These are phyloP conservation scores for Phaetusa simplex DNA, from an alignment of 2,113 vertebrate genomes.

Conservation along the genomic window DNA sequence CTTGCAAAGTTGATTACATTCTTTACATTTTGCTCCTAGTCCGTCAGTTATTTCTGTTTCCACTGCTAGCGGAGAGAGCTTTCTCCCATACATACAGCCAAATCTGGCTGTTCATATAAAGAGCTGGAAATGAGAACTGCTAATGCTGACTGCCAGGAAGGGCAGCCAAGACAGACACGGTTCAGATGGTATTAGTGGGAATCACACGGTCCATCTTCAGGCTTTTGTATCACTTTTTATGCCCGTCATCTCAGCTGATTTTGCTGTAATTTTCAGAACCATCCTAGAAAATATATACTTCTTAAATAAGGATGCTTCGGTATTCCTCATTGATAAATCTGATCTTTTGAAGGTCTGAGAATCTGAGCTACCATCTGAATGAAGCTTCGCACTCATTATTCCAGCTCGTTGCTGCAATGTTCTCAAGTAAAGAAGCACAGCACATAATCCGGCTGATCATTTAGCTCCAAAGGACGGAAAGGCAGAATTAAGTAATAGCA, in stretches of 20 bases:
- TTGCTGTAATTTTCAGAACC: not conserved
- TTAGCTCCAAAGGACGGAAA: constrained; percentile 3
- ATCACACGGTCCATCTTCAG: not conserved
- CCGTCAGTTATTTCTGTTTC: not conserved
- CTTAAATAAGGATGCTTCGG: not conserved
- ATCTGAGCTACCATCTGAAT: not conserved
- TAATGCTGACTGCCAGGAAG: not conserved
- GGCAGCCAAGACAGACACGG: not conserved
- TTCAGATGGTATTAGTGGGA: not conserved
- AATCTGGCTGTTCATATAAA: not conserved
- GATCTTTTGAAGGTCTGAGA: not conserved
- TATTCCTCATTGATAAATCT: not conserved
- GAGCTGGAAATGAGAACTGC: not conserved
- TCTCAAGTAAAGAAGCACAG: constrained; percentile 20
- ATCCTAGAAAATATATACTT: not conserved
- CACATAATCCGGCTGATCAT: not conserved
- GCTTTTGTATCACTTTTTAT: not conserved
- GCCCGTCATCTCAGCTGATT: not conserved
- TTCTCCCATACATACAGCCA: not conserved
- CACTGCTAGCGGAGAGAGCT: not conserved
- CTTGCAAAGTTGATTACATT: not conserved
- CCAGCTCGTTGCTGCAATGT: not conserved
- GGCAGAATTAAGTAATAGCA: not conserved
- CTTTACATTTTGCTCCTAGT: not conserved
- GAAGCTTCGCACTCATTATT: constrained; percentile 4